A percentile compares a stretch with the other conserved stretches of the same genome.
Conservation (phyloP, 1,140 invertebrate genomes). For the Macrobrachium rosenbergii region DNA sequence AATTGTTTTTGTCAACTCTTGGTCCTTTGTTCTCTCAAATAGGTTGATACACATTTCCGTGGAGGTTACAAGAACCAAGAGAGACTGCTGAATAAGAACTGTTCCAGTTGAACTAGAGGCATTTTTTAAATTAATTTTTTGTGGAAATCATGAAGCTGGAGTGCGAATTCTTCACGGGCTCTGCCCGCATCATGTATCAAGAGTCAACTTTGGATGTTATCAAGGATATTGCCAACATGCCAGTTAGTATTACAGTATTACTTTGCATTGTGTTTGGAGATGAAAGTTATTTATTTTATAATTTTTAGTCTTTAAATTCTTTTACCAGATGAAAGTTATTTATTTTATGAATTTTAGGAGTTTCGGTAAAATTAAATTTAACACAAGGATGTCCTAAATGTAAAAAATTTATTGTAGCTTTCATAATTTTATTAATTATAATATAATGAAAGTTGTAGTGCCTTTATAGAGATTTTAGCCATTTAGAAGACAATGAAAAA, state of each 20-base stretch:
- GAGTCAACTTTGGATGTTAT: conserved; percentile 50
- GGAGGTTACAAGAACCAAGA: conserved; percentile 62
- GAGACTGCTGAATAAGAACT: conserved; percentile 37
- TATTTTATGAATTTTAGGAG: too few species aligned
- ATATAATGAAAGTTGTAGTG: too few species aligned
- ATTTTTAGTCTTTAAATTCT: too few species aligned
- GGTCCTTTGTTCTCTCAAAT: not conserved
- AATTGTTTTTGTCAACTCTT: too few species aligned
- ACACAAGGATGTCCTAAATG: too few species aligned
- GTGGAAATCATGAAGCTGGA: conserved; percentile 51
- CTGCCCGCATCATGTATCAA: conserved; percentile 50
- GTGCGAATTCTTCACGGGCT: conserved; percentile 55
- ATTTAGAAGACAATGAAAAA: too few species aligned
- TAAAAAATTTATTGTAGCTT: too few species aligned
- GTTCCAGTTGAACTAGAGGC: not conserved
- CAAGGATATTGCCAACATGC: conserved; percentile 23
- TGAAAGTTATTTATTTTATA: too few species aligned
- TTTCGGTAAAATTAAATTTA: too few species aligned
- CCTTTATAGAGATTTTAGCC: too few species aligned
- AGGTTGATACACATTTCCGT: conserved; percentile 63
- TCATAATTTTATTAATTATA: too few species aligned
- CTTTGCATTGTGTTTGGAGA: not conserved
- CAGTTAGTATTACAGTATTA: conserved; percentile 32
- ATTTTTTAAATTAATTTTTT: not conserved
- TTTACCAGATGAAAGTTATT: too few species aligned